A percentile compares a stretch with the other conserved stretches of the same genome.
Conservation (phyloP, 2,888 invertebrate genomes). For the Incurvaria masculella region DNA sequence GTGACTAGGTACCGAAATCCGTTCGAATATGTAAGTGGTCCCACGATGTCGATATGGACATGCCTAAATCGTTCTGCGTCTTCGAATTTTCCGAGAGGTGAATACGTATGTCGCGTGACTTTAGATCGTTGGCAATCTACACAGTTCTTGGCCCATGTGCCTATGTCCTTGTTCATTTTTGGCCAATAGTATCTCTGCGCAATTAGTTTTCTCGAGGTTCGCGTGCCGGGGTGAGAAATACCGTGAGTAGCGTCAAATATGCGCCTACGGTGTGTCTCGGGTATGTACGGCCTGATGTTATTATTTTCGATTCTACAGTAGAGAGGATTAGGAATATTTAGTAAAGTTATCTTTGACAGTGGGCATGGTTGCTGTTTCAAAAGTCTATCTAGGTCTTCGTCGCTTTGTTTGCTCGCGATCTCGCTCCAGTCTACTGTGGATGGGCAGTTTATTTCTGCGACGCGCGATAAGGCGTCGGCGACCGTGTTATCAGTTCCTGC, state of each 20-base stretch:
- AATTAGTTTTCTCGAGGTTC: not conserved
- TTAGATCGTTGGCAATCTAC: not conserved
- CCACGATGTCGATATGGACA: conserved; percentile 6
- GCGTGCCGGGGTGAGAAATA: not conserved
- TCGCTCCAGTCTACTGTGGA: not conserved
- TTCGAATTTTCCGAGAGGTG: not conserved
- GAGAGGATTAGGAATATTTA: not conserved
- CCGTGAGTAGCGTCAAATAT: not conserved
- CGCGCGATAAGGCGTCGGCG: conserved; percentile 1
- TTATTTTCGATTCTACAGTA: not conserved
- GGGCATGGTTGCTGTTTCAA: not conserved
- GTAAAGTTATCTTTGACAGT: not conserved
- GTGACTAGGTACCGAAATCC: conserved; percentile 17
- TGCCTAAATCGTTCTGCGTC: not conserved
- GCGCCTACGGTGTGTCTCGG: not conserved
- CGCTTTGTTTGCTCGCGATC: not conserved
- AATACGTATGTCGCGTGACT: not conserved
- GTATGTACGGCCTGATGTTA: conserved; percentile 1
- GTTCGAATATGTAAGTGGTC: conserved; percentile 11
- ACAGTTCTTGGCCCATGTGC: not conserved
- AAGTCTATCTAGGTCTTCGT: not conserved
- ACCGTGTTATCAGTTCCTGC: not conserved
- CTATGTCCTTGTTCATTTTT: not conserved
- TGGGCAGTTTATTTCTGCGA: not conserved
- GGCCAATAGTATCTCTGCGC: not conserved